Evolutionary conservation across 2,888 invertebrate genomes (phyloP).

Genomic region (Acanthopleura granulata): DNA sequence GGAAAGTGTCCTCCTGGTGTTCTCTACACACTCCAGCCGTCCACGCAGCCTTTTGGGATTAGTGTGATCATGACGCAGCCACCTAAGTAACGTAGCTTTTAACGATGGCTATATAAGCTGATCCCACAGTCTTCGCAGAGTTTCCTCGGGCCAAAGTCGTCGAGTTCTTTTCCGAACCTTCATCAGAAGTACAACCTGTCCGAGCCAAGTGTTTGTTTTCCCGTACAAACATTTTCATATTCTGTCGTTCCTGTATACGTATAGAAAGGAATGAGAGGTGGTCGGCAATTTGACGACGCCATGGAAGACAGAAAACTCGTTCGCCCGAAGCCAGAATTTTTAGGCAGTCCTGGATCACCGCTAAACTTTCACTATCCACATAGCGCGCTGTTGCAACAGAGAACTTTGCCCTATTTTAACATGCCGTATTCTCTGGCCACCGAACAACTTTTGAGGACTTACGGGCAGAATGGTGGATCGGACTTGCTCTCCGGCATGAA

Average conservation of each 20-base stretch:
- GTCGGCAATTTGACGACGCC: not conserved
- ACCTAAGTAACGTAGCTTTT: not conserved
- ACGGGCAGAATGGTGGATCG: not conserved
- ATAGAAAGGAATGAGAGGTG: not conserved
- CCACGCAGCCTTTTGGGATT: not conserved
- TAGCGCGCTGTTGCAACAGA: not conserved
- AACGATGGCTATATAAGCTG: conserved; percentile 9
- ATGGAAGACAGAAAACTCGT: conserved; percentile 2
- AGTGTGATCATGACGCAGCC: not conserved
- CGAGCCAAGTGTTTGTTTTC: not conserved
- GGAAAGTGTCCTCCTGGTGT: no score
- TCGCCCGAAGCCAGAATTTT: conserved; percentile 4
- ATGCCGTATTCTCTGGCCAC: not conserved
- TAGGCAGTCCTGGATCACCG: not conserved
- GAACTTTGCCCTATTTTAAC: conserved; percentile 2
- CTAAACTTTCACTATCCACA: conserved; percentile 7
- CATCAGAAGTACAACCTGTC: no score
- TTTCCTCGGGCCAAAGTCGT: not conserved
- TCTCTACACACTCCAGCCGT: no score
- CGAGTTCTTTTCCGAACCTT: no score
- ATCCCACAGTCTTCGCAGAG: not conserved
- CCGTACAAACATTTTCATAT: no score
- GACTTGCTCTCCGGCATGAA: not conserved
- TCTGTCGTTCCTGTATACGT: no score
- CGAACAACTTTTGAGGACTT: not conserved